Evolutionary conservation across 2,113 vertebrate species (phyloP).

Genomic region (Gallinago paraguaiae): DNA sequence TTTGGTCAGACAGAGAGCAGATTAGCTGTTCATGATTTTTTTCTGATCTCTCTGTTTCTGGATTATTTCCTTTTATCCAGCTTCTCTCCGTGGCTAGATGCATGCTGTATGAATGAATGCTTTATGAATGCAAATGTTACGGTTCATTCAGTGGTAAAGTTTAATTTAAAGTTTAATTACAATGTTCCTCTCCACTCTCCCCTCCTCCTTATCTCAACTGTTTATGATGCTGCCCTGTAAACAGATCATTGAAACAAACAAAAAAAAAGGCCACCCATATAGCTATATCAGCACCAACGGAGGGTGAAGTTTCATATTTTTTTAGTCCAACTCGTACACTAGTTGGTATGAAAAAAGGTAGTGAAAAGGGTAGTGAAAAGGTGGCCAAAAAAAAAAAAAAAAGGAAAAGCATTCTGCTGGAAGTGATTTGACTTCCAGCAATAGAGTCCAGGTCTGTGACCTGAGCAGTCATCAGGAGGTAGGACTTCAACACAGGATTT

Average conservation of each 20-base stretch:
- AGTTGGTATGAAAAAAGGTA: background rate
- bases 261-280: background rate
- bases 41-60: background rate
- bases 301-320: background rate
- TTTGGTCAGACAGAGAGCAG: background rate
- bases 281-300: accelerated
- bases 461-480: background rate
- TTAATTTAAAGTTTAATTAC: background rate
- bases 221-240: background rate
- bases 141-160: background rate
- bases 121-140: background rate
- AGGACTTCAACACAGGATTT: background rate
- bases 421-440: background rate
- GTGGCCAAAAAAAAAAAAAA: background rate
- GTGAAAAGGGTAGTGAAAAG: background rate
- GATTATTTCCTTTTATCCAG: background rate
- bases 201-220: background rate
- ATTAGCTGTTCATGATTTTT: background rate
- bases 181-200: background rate
- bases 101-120: background rate
- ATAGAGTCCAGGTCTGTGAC: background rate
- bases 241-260: background rate
- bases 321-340: background rate
- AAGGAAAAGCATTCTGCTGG: background rate
- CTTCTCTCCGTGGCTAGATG: background rate